phyloP scores from a whole-genome alignment of 2,113 vertebrate genomes.

The Odobenus rosmarus region DNA sequence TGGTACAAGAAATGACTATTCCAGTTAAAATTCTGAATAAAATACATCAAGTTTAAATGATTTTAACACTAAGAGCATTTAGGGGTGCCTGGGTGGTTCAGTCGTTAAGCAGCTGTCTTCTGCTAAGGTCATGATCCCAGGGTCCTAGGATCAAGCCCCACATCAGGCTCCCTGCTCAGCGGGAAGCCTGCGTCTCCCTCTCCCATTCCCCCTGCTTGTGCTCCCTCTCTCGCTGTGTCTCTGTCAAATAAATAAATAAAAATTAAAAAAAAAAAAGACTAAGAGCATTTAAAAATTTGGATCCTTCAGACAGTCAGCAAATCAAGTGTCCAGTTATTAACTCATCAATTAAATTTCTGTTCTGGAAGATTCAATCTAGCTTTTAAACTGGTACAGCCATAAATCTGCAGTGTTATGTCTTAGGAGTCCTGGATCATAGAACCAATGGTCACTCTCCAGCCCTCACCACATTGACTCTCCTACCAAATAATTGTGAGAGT shows the following conservation, averaged over 20 bases:
- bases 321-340: conserved; percentile 51
- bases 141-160: no score
- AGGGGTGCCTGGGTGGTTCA: neutral
- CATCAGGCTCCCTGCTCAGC: no score
- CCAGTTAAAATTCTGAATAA: neutral
- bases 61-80: conserved; percentile 11
- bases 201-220: no score
- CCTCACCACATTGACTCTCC: neutral
- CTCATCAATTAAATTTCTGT: conserved; percentile 32
- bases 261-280: neutral
- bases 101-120: no score
- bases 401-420: neutral
- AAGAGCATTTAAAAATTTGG: conserved; percentile 11
- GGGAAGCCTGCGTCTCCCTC: no score
- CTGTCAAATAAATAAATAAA: no score
- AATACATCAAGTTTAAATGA: neutral
- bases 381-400: conserved; percentile 40
- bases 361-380: neutral
- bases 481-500: neutral
- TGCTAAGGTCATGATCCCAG: no score
- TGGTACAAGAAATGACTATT: neutral
- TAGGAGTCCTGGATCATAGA: neutral
- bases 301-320: neutral
- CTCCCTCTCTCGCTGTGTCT: no score
- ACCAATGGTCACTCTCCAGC: neutral